Conservation (phyloP, 2,888 invertebrate genomes). For the Dicycla oo region DNA sequence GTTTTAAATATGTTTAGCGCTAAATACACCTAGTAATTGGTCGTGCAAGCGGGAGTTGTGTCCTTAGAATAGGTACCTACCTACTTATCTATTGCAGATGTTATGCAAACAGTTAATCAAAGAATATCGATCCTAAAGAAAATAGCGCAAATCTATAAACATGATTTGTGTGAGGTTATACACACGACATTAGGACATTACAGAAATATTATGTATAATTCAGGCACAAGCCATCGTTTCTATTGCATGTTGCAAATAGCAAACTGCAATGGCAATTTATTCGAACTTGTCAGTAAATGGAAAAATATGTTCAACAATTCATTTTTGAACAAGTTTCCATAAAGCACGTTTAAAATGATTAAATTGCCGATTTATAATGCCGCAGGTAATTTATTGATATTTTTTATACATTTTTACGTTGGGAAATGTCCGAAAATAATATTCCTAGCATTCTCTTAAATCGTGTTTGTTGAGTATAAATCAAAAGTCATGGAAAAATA, state of each 20-base stretch:
- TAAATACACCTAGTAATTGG: neutral
- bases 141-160: slow-evolving; percentile 52
- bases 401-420: slow-evolving; percentile 37
- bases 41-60: neutral
- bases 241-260: slow-evolving; percentile 63
- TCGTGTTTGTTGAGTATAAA: slow-evolving; percentile 40
- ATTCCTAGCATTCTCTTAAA: slow-evolving; percentile 35
- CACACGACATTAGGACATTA: too few species aligned
- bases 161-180: slow-evolving; percentile 41
- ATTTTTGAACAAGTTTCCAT: slow-evolving; percentile 45
- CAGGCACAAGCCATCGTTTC: slow-evolving; percentile 38
- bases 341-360: slow-evolving; percentile 43
- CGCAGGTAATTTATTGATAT: slow-evolving; percentile 33
- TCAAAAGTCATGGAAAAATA: slow-evolving; percentile 56
- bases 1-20: neutral
- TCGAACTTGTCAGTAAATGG: slow-evolving; percentile 48
- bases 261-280: slow-evolving; percentile 58
- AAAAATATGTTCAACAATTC: slow-evolving; percentile 51
- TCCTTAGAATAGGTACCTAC: neutral
- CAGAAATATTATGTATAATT: slow-evolving; percentile 43
- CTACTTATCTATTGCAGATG: slow-evolving; percentile 22
- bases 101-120: slow-evolving; percentile 31
- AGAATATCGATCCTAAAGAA: slow-evolving; percentile 39
- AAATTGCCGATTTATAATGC: slow-evolving; percentile 21
- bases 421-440: slow-evolving; percentile 22